Evolutionary conservation across 2,888 invertebrate species (phyloP), one percentile per base, ranked within the genome.

Genomic region (Scelioninae gen. 1): DNA sequence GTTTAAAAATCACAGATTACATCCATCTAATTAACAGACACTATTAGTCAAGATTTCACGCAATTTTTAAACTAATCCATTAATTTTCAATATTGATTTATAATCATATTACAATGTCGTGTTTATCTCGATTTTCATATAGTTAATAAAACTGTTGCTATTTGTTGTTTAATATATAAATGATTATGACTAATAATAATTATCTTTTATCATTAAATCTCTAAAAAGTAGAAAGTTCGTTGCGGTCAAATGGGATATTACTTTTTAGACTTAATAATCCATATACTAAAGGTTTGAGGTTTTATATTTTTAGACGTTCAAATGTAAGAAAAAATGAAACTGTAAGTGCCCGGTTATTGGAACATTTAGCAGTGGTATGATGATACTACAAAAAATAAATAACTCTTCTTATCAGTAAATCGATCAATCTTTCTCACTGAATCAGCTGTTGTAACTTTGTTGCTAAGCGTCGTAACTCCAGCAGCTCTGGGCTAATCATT

Each of bases 381-480:
- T 81, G 74, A 86, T 83, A 56, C 79, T 84, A 85, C 75, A 78
- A 85, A 85, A n/a, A 85, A 86, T 83, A 60, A 85, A 85, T 72
- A 83, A 58, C 79, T 75, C 72, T 68, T 76, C 23, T 23, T 53
- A 66, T 76, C 68, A 40, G 38, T 34, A 32, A 58, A 66, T 47
- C 66, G 72, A 80, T 83, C 79, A 45, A 72, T 78, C 76, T 76
- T 71, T 60, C 49, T 66, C 72, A 62, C 62, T 51, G 60, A 71
- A 71, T 79, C 71, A 72, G 76, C 76, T 82, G 76, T 62, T 69
- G 40, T 55, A 56, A 40, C 49, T 74, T 62, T 69, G 80, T 81
- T 81, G 81, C 75, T 55, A 81, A 76, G 81, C 43, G 75, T 58
- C 45, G n/a, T 49, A 58, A 60, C 60, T 74, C 16, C 3, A 23